phyloP scores from a whole-genome alignment of 2,888 invertebrate genomes.

The Spilarctia lutea region DNA sequence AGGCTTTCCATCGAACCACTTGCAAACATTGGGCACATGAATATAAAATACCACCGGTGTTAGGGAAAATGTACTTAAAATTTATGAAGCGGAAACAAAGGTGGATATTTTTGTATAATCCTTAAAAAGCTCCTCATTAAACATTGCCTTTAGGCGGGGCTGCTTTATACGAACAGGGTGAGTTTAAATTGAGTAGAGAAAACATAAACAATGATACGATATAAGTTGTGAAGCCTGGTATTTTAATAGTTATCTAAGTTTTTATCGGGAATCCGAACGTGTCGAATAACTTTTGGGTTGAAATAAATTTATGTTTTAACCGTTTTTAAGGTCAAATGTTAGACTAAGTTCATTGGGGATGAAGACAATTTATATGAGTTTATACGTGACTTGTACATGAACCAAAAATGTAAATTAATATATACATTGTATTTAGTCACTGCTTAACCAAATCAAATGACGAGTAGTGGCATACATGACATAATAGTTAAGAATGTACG shows the following conservation, averaged over 20 bases:
- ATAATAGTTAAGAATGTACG: neutral
- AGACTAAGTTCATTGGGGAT: neutral
- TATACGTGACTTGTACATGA: neutral
- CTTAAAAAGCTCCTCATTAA: conserved; percentile 55
- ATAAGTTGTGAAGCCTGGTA: too few species aligned
- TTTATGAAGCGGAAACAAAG: conserved; percentile 36
- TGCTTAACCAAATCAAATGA: neutral
- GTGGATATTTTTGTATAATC: conserved; percentile 40
- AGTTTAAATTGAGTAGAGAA: neutral
- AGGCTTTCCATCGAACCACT: conserved; percentile 15
- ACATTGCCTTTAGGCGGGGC: conserved; percentile 45
- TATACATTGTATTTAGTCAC: neutral
- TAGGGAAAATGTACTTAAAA: conserved; percentile 28
- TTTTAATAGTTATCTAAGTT: neutral
- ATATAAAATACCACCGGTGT: conserved; percentile 16
- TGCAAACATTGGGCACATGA: conserved; percentile 11
- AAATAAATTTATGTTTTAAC: neutral
- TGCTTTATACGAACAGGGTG: conserved; percentile 40
- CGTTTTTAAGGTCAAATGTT: neutral
- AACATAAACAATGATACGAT: neutral
- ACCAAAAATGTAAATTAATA: too few species aligned
- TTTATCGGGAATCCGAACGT: neutral
- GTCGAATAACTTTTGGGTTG: neutral
- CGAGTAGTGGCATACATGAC: neutral
- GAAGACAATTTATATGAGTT: neutral